phyloP scores from a whole-genome alignment of 2,113 vertebrate genomes.

The Leptodactylus fuscus region DNA sequence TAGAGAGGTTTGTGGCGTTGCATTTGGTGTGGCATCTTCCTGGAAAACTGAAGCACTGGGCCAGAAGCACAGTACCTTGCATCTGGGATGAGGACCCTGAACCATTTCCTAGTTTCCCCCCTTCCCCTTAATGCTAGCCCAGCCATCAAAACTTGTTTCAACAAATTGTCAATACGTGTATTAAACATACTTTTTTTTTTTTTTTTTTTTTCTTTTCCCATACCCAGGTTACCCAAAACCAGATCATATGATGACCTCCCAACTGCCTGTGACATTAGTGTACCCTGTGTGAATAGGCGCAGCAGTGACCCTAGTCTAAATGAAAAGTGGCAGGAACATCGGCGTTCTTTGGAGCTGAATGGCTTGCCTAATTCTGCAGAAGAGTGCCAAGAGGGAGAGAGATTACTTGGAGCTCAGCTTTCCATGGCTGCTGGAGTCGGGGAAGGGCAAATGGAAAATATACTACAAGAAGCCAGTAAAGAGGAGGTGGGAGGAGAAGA shows the following conservation, averaged over 20 bases:
- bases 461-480: slow-evolving; percentile 91
- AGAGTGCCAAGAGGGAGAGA: slow-evolving; percentile 72
- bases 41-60: too few species aligned
- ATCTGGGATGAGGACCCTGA: too few species aligned
- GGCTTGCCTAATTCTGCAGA: slow-evolving; percentile 78
- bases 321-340: slow-evolving; percentile 97
- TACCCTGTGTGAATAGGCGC: slow-evolving; percentile 84
- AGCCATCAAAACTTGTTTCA: too few species aligned
- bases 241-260: slow-evolving; percentile 96
- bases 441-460: slow-evolving; percentile 94
- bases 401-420: slow-evolving; percentile 79
- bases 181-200: neutral
- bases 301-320: slow-evolving; percentile 96
- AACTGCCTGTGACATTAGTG: slow-evolving; percentile 84
- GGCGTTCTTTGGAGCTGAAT: slow-evolving; percentile 90
- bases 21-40: too few species aligned
- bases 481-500: slow-evolving; percentile 81
- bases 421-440: slow-evolving; percentile 87
- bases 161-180: too few species aligned
- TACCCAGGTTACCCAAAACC: slow-evolving; percentile 89
- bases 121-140: too few species aligned
- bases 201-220: neutral
- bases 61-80: too few species aligned
- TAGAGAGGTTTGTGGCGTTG: too few species aligned
- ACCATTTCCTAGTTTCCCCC: too few species aligned